Conservation (phyloP, 2,888 invertebrate genomes). For the Abscondita cerata region DNA sequence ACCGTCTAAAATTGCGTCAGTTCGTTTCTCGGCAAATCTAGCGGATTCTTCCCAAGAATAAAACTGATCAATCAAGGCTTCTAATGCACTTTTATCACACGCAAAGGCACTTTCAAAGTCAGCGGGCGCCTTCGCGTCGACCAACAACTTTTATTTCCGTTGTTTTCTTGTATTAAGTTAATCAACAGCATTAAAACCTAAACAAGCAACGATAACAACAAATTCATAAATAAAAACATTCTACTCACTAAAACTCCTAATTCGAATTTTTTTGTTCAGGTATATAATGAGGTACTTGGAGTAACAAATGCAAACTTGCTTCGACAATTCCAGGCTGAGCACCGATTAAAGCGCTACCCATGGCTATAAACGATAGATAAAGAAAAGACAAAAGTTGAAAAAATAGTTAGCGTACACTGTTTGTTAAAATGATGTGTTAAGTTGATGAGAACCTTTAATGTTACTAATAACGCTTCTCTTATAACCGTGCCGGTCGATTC, state of each 20-base stretch:
- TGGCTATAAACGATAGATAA: constrained; percentile 63
- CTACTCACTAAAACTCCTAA: constrained; percentile 85
- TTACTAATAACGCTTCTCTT: constrained; percentile 84
- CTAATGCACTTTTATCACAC: constrained; percentile 74
- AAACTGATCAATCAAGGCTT: constrained; percentile 86
- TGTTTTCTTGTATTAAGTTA: constrained; percentile 93
- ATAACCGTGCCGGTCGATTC: constrained; percentile 75
- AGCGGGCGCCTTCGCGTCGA: constrained; percentile 74
- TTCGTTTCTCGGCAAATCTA: constrained; percentile 85
- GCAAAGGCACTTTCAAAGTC: constrained; percentile 73
- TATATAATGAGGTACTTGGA: constrained; percentile 87
- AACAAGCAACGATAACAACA: constrained; percentile 54
- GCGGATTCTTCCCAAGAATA: constrained; percentile 87
- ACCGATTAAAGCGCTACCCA: constrained; percentile 83
- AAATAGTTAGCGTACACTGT: constrained; percentile 62
- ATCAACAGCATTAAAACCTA: constrained; percentile 91
- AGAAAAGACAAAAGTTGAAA: neutral
- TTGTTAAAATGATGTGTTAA: constrained; percentile 86
- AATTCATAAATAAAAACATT: no score
- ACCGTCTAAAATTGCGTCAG: constrained; percentile 88
- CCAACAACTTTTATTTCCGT: constrained; percentile 79
- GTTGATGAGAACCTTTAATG: constrained; percentile 91
- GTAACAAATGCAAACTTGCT: constrained; percentile 82
- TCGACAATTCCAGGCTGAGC: constrained; percentile 81
- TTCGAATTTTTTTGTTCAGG: constrained; percentile 94